These are phyloP conservation scores for Pseudolaguvia tuberculata DNA, from an alignment of 2,113 vertebrate genomes.

Conservation along the genomic window DNA sequence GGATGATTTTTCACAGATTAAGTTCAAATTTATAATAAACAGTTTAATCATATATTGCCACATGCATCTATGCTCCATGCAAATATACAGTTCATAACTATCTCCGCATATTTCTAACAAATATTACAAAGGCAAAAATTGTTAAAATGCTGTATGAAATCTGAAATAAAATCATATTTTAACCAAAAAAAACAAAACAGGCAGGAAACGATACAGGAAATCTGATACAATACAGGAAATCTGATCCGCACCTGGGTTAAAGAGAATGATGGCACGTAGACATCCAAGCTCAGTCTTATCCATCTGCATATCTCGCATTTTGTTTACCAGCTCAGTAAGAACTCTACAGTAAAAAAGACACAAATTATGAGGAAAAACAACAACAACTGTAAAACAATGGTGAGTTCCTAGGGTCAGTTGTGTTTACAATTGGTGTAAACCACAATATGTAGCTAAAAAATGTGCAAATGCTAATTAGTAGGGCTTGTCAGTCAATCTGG, in stretches of 20 bases:
- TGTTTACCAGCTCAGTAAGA: conserved; percentile 74
- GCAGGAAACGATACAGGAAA: no score
- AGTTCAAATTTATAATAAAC: no score
- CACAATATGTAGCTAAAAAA: neutral
- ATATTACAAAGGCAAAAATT: neutral
- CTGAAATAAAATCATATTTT: no score
- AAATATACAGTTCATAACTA: neutral
- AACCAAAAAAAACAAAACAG: no score
- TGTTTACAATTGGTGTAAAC: no score
- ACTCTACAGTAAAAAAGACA: conserved; percentile 55
- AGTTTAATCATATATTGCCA: no score
- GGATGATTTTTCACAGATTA: no score
- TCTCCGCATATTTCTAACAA: neutral
- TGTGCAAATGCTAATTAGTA: neutral
- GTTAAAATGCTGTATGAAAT: neutral
- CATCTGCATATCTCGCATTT: conserved; percentile 81
- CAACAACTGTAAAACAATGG: neutral
- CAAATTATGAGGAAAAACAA: neutral
- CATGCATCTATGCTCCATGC: neutral
- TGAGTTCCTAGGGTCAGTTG: neutral
- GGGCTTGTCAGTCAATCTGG: no score
- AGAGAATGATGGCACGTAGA: conserved; percentile 87
- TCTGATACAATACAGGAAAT: no score
- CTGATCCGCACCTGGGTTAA: conserved; percentile 77
- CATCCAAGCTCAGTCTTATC: conserved; percentile 80